Percentiles rank a stretch among this genome's conserved stretches.
Evolutionary conservation across 1,140 invertebrate genomes (phyloP).

Genomic region (Ridgeia piscesae): DNA sequence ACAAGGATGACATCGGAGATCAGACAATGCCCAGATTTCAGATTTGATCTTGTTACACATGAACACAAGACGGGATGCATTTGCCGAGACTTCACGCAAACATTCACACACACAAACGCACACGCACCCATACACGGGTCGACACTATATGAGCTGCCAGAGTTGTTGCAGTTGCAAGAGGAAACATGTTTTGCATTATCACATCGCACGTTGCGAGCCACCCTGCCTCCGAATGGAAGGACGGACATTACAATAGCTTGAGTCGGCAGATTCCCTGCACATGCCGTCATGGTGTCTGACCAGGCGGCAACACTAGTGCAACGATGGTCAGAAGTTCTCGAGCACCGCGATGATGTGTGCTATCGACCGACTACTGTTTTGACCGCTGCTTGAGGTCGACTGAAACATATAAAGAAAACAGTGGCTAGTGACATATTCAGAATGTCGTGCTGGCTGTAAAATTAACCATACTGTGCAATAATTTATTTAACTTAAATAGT

Average conservation of each 20-base stretch:
- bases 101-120: background rate
- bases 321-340: background rate
- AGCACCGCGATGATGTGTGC: background rate
- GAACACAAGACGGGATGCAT: background rate
- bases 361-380: constrained; percentile 19
- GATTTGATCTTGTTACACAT: background rate
- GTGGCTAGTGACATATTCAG: too few relatives aligned
- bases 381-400: background rate
- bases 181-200: background rate
- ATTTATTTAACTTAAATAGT: background rate
- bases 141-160: background rate
- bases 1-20: background rate
- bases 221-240: background rate
- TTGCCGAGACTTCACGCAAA: background rate
- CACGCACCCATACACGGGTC: background rate
- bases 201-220: background rate
- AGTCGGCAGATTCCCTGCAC: background rate
- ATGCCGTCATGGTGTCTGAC: background rate
- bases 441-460: constrained; percentile 4
- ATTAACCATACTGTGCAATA: background rate
- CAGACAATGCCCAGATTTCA: background rate
- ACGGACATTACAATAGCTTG: background rate
- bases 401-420: too few relatives aligned
- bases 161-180: background rate
- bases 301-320: background rate